Evolutionary conservation across 1,140 invertebrate genomes (phyloP).

Genomic region (Sinella curviseta): DNA sequence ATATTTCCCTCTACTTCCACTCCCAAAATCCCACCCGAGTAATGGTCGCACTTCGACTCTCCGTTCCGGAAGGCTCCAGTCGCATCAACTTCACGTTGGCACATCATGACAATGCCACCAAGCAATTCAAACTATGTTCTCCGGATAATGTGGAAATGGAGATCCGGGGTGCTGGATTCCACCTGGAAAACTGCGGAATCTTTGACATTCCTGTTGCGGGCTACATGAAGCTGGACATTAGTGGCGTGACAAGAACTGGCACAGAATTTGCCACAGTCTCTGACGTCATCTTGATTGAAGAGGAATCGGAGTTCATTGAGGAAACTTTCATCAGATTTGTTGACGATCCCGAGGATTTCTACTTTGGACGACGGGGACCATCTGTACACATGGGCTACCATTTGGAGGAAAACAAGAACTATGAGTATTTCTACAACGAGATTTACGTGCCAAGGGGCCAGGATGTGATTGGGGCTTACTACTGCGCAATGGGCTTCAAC

Average conservation of each 20-base stretch:
- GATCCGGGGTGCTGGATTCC: slow-evolving; percentile 29
- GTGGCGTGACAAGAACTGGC: slow-evolving; percentile 30
- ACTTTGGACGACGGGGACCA: slow-evolving; percentile 46
- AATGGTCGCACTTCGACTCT: slow-evolving; percentile 22
- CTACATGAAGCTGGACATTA: slow-evolving; percentile 38
- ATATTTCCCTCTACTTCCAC: slow-evolving; percentile 30
- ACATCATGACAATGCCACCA: background rate
- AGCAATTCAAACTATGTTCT: background rate
- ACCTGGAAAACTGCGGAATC: slow-evolving; percentile 29
- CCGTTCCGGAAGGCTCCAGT: slow-evolving; percentile 19
- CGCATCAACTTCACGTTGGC: background rate
- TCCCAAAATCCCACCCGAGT: slow-evolving; percentile 1
- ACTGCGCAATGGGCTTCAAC: slow-evolving; percentile 38
- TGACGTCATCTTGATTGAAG: background rate
- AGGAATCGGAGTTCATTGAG: background rate
- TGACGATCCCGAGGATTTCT: slow-evolving; percentile 31
- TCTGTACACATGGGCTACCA: slow-evolving; percentile 40
- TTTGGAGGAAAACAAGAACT: background rate
- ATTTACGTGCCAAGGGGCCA: slow-evolving; percentile 36
- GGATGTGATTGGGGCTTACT: slow-evolving; percentile 42
- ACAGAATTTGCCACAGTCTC: slow-evolving; percentile 35
- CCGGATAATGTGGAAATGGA: background rate
- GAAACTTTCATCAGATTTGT: slow-evolving; percentile 29
- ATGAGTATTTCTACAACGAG: slow-evolving; percentile 48
- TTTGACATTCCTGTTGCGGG: slow-evolving; percentile 27